Evolutionary conservation across 53 echinoderm and acorn worm species (phyloP).

Genomic region (Luidia sarsii): DNA sequence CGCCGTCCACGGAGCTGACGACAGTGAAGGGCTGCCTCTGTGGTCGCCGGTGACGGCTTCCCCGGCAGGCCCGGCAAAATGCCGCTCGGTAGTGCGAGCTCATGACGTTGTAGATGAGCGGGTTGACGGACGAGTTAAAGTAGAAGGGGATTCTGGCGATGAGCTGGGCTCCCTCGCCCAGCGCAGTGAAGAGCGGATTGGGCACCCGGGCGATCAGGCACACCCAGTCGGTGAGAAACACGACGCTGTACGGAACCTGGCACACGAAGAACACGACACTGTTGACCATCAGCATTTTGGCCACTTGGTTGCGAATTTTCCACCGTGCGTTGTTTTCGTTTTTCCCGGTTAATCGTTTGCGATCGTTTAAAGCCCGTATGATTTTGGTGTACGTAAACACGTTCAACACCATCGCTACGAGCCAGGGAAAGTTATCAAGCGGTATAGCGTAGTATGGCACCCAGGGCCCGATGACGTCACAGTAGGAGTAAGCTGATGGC

Average conservation of each 20-base stretch:
- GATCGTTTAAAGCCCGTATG: constrained; percentile 1
- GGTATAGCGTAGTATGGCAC: constrained; percentile 16
- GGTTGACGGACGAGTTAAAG: neutral
- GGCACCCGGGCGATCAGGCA: neutral
- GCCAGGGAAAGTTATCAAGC: neutral
- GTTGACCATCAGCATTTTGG: constrained; percentile 22
- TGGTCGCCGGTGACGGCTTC: neutral
- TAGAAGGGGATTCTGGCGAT: neutral
- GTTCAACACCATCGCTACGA: constrained; percentile 3
- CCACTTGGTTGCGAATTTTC: too few relatives aligned
- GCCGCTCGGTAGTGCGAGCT: constrained; percentile 20
- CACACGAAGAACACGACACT: constrained; percentile 20
- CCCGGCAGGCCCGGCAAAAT: neutral
- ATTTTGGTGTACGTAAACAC: neutral
- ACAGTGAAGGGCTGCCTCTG: too few relatives aligned
- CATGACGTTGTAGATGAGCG: constrained; percentile 19
- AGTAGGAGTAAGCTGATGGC: neutral
- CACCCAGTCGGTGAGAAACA: neutral
- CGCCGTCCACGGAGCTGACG: too few relatives aligned
- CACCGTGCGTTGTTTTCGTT: too few relatives aligned
- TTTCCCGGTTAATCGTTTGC: neutral
- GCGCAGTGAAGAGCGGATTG: neutral
- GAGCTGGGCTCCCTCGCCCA: neutral
- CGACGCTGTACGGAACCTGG: neutral
- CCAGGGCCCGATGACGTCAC: constrained; percentile 4